phyloP scores from a whole-genome alignment of 1,140 invertebrate species.

The Eurytemora carolleeae region DNA sequence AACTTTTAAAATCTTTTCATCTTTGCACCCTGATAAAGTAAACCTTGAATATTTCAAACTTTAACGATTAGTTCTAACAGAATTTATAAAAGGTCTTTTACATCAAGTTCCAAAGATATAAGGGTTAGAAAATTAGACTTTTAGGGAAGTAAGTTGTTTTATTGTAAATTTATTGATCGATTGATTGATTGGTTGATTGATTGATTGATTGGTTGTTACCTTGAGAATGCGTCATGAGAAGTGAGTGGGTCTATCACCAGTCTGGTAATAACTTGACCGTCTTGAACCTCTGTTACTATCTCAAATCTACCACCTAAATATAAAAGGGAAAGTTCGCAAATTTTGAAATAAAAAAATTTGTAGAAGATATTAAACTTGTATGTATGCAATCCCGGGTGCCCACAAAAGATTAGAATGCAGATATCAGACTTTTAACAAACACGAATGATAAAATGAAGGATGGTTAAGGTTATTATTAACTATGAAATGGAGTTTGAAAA shows the following conservation, averaged over 20 bases:
- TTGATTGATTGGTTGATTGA: background rate
- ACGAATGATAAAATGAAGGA: background rate
- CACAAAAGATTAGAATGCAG: background rate
- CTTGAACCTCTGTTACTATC: background rate
- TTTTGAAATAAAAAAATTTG: background rate
- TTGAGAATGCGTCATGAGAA: background rate
- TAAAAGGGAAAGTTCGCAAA: too few relatives aligned
- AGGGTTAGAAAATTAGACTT: background rate
- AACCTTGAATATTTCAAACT: too few relatives aligned
- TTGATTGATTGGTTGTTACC: background rate
- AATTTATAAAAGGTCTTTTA: background rate
- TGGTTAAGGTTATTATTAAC: too few relatives aligned
- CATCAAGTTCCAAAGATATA: background rate
- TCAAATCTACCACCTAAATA: background rate
- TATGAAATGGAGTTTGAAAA: too few relatives aligned
- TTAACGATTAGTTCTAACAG: too few relatives aligned
- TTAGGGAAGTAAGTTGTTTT: background rate
- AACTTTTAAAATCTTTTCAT: too few relatives aligned
- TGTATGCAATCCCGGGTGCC: too few relatives aligned
- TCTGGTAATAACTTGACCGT: background rate
- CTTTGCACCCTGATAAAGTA: too few relatives aligned
- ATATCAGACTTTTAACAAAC: background rate
- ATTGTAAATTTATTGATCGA: background rate
- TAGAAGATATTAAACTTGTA: too few relatives aligned
- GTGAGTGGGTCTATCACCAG: too few relatives aligned